phyloP scores from a whole-genome alignment of 2,797 vertebrate genomes.

The Hippocampus kuda region DNA sequence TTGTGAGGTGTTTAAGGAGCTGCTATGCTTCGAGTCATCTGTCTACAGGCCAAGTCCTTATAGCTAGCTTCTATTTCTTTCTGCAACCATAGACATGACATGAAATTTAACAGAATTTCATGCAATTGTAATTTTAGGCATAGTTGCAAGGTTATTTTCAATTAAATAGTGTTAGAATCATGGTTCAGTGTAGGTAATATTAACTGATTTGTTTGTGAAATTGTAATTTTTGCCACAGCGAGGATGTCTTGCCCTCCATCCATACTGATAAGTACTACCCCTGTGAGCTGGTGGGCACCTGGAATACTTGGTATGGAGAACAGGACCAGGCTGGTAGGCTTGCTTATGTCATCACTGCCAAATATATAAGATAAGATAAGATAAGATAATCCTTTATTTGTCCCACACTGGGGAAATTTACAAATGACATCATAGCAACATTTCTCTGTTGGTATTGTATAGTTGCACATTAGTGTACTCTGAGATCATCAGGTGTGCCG shows the following conservation, averaged over 20 bases:
- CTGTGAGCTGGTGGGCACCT: slow-evolving; percentile 96
- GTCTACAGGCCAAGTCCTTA: slow-evolving; percentile 11
- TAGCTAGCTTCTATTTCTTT: slow-evolving; percentile 14
- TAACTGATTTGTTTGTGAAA: background rate
- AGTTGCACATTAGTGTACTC: background rate
- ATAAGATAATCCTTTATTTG: too few relatives aligned
- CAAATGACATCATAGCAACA: slow-evolving; percentile 4
- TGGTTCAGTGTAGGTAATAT: background rate
- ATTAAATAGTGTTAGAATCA: background rate
- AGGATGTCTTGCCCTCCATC: slow-evolving; percentile 89
- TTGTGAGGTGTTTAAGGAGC: slow-evolving; percentile 38
- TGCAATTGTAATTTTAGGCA: background rate
- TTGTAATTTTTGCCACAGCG: slow-evolving; percentile 62
- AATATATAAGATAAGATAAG: too few relatives aligned
- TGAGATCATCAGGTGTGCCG: background rate
- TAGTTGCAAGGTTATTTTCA: background rate
- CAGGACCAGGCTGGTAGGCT: slow-evolving; percentile 97
- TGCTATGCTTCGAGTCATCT: slow-evolving; percentile 13
- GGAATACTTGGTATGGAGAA: slow-evolving; percentile 99
- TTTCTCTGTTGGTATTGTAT: background rate
- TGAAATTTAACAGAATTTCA: slow-evolving; percentile 3
- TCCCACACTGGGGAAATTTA: too few relatives aligned
- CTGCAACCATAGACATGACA: slow-evolving; percentile 7
- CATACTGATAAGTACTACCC: slow-evolving; percentile 89
- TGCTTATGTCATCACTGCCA: slow-evolving; percentile 25